Evolutionary conservation across 2,113 vertebrate species (phyloP).

Genomic region (Fregetta grallaria): DNA sequence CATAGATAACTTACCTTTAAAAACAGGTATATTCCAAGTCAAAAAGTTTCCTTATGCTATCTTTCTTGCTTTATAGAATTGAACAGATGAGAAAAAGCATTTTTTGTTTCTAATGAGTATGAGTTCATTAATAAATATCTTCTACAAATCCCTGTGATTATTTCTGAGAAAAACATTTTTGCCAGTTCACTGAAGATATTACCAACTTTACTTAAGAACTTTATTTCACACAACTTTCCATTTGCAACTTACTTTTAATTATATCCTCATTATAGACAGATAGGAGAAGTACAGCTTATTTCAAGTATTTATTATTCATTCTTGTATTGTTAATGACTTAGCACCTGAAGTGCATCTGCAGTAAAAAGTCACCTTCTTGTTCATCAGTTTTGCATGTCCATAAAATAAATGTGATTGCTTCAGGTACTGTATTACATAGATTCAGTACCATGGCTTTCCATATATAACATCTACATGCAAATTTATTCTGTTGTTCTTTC

Average conservation of each 20-base stretch:
- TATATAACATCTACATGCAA: constrained; percentile 52
- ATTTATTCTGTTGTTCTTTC: constrained; percentile 65
- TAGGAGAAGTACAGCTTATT: constrained; percentile 59
- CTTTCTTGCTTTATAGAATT: neutral
- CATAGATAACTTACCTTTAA: neutral
- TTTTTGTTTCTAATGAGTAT: neutral
- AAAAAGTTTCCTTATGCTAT: neutral
- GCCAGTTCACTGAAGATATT: constrained; percentile 38
- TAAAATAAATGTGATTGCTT: constrained; percentile 55
- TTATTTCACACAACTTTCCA: constrained; percentile 59
- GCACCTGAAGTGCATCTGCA: constrained; percentile 43
- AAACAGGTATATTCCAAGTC: neutral
- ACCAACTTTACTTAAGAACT: constrained; percentile 48
- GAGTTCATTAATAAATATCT: neutral
- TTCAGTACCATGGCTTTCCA: constrained; percentile 23
- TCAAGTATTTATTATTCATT: constrained; percentile 71
- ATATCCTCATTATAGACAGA: constrained; percentile 66
- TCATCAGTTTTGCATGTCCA: constrained; percentile 16
- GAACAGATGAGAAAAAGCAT: neutral
- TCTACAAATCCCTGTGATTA: constrained; percentile 7
- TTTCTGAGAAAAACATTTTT: constrained; percentile 31
- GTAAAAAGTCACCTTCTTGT: constrained; percentile 62
- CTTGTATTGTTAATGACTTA: constrained; percentile 67
- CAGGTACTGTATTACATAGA: neutral
- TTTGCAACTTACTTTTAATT: constrained; percentile 68